Base-by-base conservation (phyloP, 2,113 vertebrate species). In the Mastomys coucha region DNA sequence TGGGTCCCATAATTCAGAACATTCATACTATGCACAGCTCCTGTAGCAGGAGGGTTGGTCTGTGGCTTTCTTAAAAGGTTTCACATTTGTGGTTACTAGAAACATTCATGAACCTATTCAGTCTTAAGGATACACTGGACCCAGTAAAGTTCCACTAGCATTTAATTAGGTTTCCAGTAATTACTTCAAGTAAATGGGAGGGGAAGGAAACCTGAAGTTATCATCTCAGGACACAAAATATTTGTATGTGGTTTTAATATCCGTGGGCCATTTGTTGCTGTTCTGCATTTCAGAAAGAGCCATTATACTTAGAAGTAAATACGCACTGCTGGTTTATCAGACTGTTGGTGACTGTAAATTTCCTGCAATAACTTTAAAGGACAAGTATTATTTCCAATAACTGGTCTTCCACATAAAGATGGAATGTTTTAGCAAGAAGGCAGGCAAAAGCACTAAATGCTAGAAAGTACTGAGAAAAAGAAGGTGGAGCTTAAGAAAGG, bases 131-230 rank as follows among this genome's bases (percentile, higher is more conserved):
- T 95, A 96, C 78, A 97, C 81, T 97, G 93, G 76, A 70, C 73
- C 5, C 1, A 9, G 75, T 96, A 84, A 93, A 85, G 91, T 96
- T 97, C 94, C 95, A 85, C 63, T 88, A 80, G 28, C 89, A 93
- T 98, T 97, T 97, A 85, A 95, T 93, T 97, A 85, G 89, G 77
- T 97, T 98, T 98, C 95, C 96, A 97, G 93, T 96, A 93, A 96
- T 11, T 97, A 96, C 96, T 97, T 63, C 70, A 95, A 96, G 88
- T 95, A 94, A 97, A 97, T 95, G 9, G 2, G 56, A 16, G 16
- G 20, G 42, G 94, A 97, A 89, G 91, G 72, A 96, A 95, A 42
- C 80, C 91, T 94, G 65, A 92, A 80, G 81, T 96, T 95, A 89
- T 94, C 88, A 65, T 80, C 65, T 93, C 75, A 81, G 96, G 82